Conservation (phyloP, 2,797 vertebrate species). For the Semotilus atromaculatus region DNA sequence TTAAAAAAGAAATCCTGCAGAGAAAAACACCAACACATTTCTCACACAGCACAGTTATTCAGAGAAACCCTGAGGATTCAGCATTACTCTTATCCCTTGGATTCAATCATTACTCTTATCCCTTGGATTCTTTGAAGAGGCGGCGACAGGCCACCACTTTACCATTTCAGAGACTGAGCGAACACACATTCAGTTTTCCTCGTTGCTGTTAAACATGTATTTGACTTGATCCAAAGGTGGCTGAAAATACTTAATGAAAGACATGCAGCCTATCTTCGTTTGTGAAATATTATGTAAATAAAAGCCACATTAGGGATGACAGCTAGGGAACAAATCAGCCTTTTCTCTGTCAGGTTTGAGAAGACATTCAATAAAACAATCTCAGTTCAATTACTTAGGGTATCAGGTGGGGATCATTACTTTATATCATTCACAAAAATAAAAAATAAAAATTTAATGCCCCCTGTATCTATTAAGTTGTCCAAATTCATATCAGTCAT, state of each 20-base stretch:
- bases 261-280: not conserved
- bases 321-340: not conserved
- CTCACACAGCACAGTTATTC: slow-evolving; percentile 10
- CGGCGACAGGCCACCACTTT: not conserved
- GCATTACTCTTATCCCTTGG: slow-evolving; percentile 18
- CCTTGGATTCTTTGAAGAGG: slow-evolving; percentile 24
- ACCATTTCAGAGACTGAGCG: not conserved
- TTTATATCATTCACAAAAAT: slow-evolving; percentile 1
- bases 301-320: not conserved
- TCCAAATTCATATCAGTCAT: too few species aligned
- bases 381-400: not conserved
- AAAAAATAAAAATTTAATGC: not conserved
- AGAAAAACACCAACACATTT: slow-evolving; percentile 29
- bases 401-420: not conserved
- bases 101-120: slow-evolving; percentile 31
- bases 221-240: not conserved
- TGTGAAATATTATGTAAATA: slow-evolving; percentile 17
- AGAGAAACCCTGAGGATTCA: slow-evolving; percentile 18
- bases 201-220: not conserved
- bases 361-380: not conserved
- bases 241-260: not conserved
- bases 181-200: slow-evolving; percentile 3
- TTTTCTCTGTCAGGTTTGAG: not conserved
- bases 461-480: not conserved
- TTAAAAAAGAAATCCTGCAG: not conserved